Evolutionary conservation across 2,888 invertebrate genomes (phyloP).

Genomic region (Palloptera scutellata): DNA sequence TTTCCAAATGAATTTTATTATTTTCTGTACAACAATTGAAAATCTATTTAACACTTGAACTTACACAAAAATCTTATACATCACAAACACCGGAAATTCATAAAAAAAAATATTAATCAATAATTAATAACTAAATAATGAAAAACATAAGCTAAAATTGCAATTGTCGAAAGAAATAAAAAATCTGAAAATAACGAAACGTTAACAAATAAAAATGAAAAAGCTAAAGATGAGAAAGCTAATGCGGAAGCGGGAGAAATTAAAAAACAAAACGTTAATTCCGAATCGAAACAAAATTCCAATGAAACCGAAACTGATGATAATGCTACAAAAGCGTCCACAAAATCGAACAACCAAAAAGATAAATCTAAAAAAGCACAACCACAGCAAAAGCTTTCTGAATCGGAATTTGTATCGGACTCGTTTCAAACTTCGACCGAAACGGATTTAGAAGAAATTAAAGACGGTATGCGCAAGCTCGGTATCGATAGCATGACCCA

Average conservation of each 20-base stretch:
- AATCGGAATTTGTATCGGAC: conserved; percentile 81
- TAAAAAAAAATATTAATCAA: no score
- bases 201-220: neutral
- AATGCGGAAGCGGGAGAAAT: conserved; percentile 21
- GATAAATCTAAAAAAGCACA: conserved; percentile 9
- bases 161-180: neutral
- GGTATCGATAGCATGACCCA: conserved; percentile 69
- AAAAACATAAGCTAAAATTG: no score
- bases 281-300: neutral
- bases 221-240: neutral
- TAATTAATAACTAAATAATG: no score
- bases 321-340: neutral
- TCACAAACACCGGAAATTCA: no score
- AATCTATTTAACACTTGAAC: neutral
- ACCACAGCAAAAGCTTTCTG: conserved; percentile 44
- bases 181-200: neutral
- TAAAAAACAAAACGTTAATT: conserved; percentile 1
- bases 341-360: neutral
- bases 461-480: conserved; percentile 78
- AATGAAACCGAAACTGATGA: neutral
- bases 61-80: no score
- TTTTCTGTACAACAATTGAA: neutral
- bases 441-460: conserved; percentile 76
- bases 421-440: conserved; percentile 71
- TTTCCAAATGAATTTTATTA: neutral